phyloP scores from a whole-genome alignment of 2,113 vertebrate genomes.

The Petroica traversi region DNA sequence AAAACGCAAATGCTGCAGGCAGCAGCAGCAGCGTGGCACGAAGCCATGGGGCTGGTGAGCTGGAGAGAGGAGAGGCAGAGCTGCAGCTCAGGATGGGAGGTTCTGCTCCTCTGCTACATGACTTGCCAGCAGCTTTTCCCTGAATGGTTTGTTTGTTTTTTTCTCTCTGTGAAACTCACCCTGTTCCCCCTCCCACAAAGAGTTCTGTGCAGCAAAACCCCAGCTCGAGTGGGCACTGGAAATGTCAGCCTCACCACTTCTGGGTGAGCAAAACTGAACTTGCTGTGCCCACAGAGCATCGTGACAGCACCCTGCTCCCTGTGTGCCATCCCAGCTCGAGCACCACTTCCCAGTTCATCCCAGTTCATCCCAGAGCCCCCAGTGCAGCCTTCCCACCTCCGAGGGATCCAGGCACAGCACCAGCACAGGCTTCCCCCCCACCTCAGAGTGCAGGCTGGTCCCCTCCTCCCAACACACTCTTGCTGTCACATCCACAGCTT shows the following conservation, averaged over 20 bases:
- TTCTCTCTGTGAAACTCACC: rapidly evolving
- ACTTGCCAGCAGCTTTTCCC: not conserved
- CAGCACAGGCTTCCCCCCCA: not conserved
- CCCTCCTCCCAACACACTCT: not conserved
- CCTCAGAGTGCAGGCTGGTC: not conserved
- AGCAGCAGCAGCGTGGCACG: not conserved
- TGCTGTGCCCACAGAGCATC: rapidly evolving
- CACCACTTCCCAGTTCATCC: not conserved
- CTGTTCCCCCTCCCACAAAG: not conserved
- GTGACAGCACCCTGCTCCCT: not conserved
- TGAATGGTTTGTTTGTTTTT: not conserved
- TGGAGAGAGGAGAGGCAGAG: not conserved
- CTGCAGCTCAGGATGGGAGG: not conserved
- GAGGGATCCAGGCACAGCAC: not conserved
- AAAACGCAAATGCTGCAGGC: not conserved
- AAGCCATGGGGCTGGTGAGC: not conserved
- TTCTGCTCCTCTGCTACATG: not conserved
- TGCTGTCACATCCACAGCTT: not conserved
- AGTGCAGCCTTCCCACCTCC: rapidly evolving
- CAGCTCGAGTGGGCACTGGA: not conserved
- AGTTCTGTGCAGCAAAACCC: not conserved
- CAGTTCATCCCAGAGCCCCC: not conserved
- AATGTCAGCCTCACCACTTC: not conserved
- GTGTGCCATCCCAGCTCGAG: rapidly evolving
- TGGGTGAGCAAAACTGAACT: not conserved